Evolutionary conservation across 92 coral and sea anemone genomes (phyloP), one percentile per base, ranked within the genome.

Genomic region (Siderastrea radians): DNA sequence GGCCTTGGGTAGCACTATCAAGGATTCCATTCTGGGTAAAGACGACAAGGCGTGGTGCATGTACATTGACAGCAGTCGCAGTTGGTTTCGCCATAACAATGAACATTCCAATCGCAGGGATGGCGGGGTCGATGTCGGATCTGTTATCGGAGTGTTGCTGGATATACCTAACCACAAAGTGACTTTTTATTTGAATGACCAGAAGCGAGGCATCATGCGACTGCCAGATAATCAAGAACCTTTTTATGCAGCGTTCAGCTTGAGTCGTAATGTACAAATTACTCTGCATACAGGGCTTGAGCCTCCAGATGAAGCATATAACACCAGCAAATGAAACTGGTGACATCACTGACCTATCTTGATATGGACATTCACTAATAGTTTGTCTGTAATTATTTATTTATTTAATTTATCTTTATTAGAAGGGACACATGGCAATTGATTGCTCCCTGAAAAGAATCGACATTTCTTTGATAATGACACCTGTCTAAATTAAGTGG

Each of bases 51-150:
- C 97, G 0, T 97, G 99, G 99, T 97, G 97, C 53, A 97, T 97
- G 99, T 97, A 97, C 87, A 96, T 96, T 60, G 99, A 97, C 79
- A 94, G 95, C 79, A 97, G 99, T 88, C 98, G 99, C 26, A 97
- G 99, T 68, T 97, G 99, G 99, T 97, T 97, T 67, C 94, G 99
- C 3, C 99, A 97, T 59, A 94, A 97, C 84, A 95, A 95, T 77
- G 99, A 96, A 79, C 99, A 97, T 77, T 97, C 98, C 48, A 93
- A 97, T 80, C 99, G 99, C 45, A 97, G 98, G 11, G 94, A 91
- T 67, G 99, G 99, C 16, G 99, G 99, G 2, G 95, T 97, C 1
- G 98, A 97, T 68, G 95, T 96, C 1, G 99, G 99, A 7, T 79
- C 98, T 9, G 98, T 95, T 26, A 94, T 97, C 12, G 99, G 99